Conservation (phyloP, 1,140 invertebrate species). For the Artemia franciscana region DNA sequence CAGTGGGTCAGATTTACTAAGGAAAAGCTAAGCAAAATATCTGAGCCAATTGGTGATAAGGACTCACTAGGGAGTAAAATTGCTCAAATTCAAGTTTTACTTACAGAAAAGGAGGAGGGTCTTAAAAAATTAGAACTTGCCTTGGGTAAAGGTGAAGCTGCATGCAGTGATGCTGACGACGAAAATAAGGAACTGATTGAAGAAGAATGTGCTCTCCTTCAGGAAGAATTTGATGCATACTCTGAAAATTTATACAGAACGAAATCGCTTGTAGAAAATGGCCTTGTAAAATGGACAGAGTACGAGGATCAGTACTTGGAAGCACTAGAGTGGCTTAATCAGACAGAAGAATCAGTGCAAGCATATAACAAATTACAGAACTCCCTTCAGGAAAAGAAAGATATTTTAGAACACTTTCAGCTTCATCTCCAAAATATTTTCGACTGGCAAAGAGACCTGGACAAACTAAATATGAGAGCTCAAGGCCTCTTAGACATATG, state of each 20-base stretch:
- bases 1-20: slow-evolving; percentile 71
- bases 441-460: slow-evolving; percentile 77
- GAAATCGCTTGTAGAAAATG: slow-evolving; percentile 58
- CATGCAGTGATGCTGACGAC: slow-evolving; percentile 51
- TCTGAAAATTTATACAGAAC: slow-evolving; percentile 47
- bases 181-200: slow-evolving; percentile 73
- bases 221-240: slow-evolving; percentile 32
- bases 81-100: slow-evolving; percentile 44
- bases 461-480: slow-evolving; percentile 70
- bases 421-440: slow-evolving; percentile 66
- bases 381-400: slow-evolving; percentile 65
- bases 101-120: slow-evolving; percentile 53
- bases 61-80: slow-evolving; percentile 62
- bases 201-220: slow-evolving; percentile 62
- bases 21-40: slow-evolving; percentile 73
- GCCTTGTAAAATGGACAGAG: slow-evolving; percentile 77
- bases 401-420: slow-evolving; percentile 70
- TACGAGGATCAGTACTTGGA: slow-evolving; percentile 81
- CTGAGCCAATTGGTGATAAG: slow-evolving; percentile 78
- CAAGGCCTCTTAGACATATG: slow-evolving; percentile 73
- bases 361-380: slow-evolving; percentile 73
- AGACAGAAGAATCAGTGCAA: slow-evolving; percentile 63
- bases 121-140: slow-evolving; percentile 54
- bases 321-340: slow-evolving; percentile 61
- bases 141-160: slow-evolving; percentile 51